Evolutionary conservation across 2,797 vertebrate genomes (phyloP).

Genomic region (Carduelis carduelis): DNA sequence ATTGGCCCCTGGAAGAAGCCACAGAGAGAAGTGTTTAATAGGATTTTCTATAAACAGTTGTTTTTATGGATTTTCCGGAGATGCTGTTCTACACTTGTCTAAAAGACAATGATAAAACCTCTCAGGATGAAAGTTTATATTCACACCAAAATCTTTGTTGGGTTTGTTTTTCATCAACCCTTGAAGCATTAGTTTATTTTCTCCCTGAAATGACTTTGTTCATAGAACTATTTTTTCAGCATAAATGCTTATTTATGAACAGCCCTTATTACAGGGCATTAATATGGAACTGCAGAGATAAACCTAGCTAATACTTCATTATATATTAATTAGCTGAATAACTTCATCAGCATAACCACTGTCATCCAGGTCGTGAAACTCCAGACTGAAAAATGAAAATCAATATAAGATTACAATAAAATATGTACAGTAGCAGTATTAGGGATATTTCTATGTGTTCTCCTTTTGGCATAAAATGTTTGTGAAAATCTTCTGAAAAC

Average conservation of each 20-base stretch:
- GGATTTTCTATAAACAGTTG: not conserved
- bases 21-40: not conserved
- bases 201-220: not conserved
- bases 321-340: slow-evolving; percentile 58
- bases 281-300: slow-evolving; percentile 11
- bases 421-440: not conserved
- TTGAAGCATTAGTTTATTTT: not conserved
- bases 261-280: not conserved
- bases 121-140: not conserved
- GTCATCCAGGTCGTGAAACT: not conserved
- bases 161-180: not conserved
- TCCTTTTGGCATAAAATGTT: not conserved
- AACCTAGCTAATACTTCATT: slow-evolving; percentile 37
- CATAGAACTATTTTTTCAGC: not conserved
- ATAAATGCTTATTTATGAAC: slow-evolving; percentile 8
- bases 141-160: not conserved
- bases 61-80: not conserved
- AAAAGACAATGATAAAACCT: not conserved
- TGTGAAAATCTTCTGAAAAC: not conserved
- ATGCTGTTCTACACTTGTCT: not conserved
- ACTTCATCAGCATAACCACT: slow-evolving; percentile 22
- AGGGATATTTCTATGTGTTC: not conserved
- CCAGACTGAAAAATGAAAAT: slow-evolving; percentile 30
- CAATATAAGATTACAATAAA: not conserved
- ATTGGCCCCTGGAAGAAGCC: not conserved